phyloP scores from a whole-genome alignment of 1,140 invertebrate species.

The Drosophila bifasciata region DNA sequence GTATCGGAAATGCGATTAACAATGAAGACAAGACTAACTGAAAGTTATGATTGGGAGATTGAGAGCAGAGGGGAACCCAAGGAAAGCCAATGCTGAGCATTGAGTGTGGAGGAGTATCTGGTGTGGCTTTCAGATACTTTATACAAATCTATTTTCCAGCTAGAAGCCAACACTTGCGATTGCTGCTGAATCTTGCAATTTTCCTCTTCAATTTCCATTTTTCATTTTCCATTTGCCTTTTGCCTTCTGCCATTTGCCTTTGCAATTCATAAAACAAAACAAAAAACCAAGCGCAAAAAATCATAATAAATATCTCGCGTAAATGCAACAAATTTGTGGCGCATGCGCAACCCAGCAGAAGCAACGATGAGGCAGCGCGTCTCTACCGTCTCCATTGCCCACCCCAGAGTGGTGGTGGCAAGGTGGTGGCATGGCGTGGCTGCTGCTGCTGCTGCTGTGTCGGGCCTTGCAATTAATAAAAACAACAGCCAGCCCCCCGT shows the following conservation, averaged over 20 bases:
- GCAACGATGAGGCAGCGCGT: slow-evolving; percentile 5
- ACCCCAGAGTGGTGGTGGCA: too few relatives aligned
- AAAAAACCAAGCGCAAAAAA: slow-evolving; percentile 39
- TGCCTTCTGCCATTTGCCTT: too few relatives aligned
- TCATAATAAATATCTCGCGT: slow-evolving; percentile 67
- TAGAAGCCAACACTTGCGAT: too few relatives aligned
- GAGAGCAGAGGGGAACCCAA: background rate
- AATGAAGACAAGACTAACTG: too few relatives aligned
- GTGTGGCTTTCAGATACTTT: too few relatives aligned
- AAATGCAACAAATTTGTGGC: slow-evolving; percentile 67
- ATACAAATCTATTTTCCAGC: too few relatives aligned
- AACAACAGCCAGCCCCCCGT: slow-evolving; percentile 44
- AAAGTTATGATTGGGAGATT: background rate
- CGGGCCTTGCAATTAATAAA: slow-evolving; percentile 61
- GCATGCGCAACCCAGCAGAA: slow-evolving; percentile 59
- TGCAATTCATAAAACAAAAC: background rate
- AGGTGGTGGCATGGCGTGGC: too few relatives aligned
- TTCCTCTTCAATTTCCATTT: slow-evolving; percentile 54
- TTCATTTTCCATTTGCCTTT: slow-evolving; percentile 39
- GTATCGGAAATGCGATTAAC: too few relatives aligned
- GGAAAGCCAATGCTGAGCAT: too few relatives aligned
- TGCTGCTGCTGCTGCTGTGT: slow-evolving; percentile 14
- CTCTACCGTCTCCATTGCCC: too few relatives aligned
- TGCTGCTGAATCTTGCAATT: slow-evolving; percentile 45
- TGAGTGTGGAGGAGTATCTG: too few relatives aligned